Evolutionary conservation across 2,113 vertebrate species (phyloP).

Genomic region (Diphyllodes magnificus): DNA sequence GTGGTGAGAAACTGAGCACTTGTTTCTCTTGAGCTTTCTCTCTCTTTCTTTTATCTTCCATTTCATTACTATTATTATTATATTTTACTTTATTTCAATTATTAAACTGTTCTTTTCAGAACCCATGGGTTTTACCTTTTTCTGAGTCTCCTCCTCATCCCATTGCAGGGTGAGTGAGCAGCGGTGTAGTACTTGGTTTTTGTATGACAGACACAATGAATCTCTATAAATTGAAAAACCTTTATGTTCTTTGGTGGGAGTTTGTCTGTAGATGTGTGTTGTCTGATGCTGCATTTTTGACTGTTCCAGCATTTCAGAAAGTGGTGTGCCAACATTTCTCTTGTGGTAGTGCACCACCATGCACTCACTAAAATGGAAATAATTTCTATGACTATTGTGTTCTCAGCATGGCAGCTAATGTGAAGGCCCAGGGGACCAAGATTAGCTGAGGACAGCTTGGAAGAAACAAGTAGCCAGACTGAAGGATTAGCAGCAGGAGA

Average conservation of each 20-base stretch:
- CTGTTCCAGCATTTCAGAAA: background rate
- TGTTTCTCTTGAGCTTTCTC: background rate
- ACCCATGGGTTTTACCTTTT: background rate
- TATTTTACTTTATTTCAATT: background rate
- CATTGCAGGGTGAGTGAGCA: background rate
- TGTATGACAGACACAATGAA: background rate
- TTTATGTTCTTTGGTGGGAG: background rate
- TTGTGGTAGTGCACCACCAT: background rate
- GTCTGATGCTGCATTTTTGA: background rate
- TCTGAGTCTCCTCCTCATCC: background rate
- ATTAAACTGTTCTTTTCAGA: background rate
- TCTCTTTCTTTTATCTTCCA: background rate
- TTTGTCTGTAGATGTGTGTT: background rate
- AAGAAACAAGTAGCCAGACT: background rate
- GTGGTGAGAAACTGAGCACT: background rate
- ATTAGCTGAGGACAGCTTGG: background rate
- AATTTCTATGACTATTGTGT: fast-evolving
- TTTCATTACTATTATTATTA: background rate
- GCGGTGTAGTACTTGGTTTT: background rate
- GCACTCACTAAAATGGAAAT: background rate
- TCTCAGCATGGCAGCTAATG: background rate
- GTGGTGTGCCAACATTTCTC: background rate
- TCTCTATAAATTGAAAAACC: background rate
- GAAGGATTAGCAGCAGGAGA: background rate
- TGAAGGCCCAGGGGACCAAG: background rate